Percentiles rank a stretch among this genome's conserved stretches.
Evolutionary conservation across 2,797 vertebrate species (phyloP).

Genomic region (Melanotaenia trifasciata): DNA sequence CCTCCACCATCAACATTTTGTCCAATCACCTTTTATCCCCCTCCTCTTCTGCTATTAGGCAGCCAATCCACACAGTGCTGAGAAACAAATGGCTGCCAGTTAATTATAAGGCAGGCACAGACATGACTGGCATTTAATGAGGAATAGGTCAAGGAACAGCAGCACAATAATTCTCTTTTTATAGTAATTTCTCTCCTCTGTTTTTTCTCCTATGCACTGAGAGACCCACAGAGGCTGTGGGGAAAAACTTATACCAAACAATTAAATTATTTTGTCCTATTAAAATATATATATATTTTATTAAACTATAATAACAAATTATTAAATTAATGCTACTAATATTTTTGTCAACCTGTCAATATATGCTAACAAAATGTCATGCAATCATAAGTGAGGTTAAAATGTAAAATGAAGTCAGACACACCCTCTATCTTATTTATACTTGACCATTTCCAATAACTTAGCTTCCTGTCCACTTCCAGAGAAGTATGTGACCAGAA

Average conservation of each 20-base stretch:
- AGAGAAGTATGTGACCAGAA: conserved; percentile 65
- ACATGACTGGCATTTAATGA: conserved; percentile 83
- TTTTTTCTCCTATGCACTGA: conserved; percentile 24
- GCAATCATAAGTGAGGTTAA: not conserved
- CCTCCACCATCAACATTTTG: conserved; percentile 71
- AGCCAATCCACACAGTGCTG: conserved; percentile 71
- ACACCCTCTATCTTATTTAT: conserved; percentile 23
- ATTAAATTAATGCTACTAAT: conserved; percentile 4
- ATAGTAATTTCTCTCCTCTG: conserved; percentile 9
- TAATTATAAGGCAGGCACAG: conserved; percentile 79
- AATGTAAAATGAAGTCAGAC: conserved; percentile 9
- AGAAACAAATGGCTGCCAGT: conserved; percentile 69
- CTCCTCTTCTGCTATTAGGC: conserved; percentile 56
- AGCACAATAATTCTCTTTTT: conserved; percentile 46
- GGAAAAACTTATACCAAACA: not conserved
- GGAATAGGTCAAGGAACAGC: conserved; percentile 55
- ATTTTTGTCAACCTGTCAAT: not conserved
- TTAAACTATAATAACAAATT: conserved; percentile 4
- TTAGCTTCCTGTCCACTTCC: conserved; percentile 43
- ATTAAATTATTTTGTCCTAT: conserved; percentile 6
- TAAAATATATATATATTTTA: not conserved
- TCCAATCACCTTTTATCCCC: conserved; percentile 82
- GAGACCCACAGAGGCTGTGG: conserved; percentile 9
- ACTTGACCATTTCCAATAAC: conserved; percentile 34
- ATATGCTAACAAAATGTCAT: not conserved